A percentile compares a stretch with the other conserved stretches of the same genome.
Conservation (phyloP, 92 coral and sea anemone genomes). For the Phenganax subtilis region DNA sequence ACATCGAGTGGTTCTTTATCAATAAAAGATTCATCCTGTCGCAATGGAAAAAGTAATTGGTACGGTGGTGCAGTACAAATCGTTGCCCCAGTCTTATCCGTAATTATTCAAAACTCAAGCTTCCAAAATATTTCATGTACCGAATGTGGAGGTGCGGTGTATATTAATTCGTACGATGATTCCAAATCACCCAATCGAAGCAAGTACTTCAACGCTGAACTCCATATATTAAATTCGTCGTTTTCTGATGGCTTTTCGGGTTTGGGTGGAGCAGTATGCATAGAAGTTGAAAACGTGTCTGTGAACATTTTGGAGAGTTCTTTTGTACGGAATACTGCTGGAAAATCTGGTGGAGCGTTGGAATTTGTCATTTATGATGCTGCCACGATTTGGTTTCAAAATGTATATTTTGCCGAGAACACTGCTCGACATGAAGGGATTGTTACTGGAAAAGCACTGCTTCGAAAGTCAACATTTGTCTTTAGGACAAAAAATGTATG, state of each 20-base stretch:
- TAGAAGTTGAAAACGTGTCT: not conserved
- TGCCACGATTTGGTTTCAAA: not conserved
- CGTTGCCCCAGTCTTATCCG: not conserved
- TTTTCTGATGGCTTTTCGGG: conserved; percentile 17
- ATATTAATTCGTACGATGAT: not conserved
- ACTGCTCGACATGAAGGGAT: conserved; percentile 12
- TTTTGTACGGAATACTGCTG: conserved; percentile 6
- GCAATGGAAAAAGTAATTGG: not conserved
- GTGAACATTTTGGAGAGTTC: not conserved
- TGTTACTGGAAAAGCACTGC: not conserved
- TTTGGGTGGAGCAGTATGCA: conserved; percentile 25
- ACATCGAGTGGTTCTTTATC: conserved; percentile 3
- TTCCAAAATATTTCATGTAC: conserved; percentile 4
- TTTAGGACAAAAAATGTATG: conserved; percentile 18
- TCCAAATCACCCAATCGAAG: not conserved
- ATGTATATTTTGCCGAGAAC: conserved; percentile 21
- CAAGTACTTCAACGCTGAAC: not conserved
- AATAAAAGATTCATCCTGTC: conserved; percentile 14
- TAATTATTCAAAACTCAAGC: conserved; percentile 14
- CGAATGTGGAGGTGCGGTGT: conserved; percentile 13
- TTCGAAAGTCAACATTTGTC: conserved; percentile 1
- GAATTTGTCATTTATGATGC: not conserved
- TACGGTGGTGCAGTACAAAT: conserved; percentile 30
- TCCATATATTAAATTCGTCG: conserved; percentile 16
- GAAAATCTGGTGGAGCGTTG: conserved; percentile 13